These are phyloP conservation scores for Lanistes nyassanus DNA, from an alignment of 1,140 invertebrate species.

Conservation along the genomic window DNA sequence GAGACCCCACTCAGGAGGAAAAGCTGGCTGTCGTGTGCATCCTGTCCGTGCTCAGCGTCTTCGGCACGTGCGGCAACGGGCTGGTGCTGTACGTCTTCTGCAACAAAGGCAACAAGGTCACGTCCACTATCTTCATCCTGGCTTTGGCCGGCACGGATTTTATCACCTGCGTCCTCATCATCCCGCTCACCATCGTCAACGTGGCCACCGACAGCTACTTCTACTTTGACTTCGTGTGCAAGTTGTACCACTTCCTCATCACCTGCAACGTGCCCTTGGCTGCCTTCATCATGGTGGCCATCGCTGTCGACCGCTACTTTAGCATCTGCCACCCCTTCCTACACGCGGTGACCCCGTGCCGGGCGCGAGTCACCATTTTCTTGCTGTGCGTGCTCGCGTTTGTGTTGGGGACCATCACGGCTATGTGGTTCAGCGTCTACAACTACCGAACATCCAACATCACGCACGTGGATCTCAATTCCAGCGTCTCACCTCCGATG, in stretches of 20 bases:
- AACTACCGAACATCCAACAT: not conserved
- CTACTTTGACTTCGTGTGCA: conserved; percentile 54
- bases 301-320: conserved; percentile 65
- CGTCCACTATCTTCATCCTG: conserved; percentile 63
- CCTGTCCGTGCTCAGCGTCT: conserved; percentile 39
- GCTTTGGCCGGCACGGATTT: conserved; percentile 61
- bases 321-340: conserved; percentile 65
- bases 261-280: conserved; percentile 63
- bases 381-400: conserved; percentile 51
- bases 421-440: conserved; percentile 51
- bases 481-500: not conserved
- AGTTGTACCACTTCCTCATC: conserved; percentile 61
- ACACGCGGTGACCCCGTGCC: conserved; percentile 51
- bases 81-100: conserved; percentile 64
- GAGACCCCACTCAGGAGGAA: conserved; percentile 4
- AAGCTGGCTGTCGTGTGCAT: conserved; percentile 15
- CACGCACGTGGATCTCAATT: not conserved
- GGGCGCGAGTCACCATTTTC: conserved; percentile 54
- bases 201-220: conserved; percentile 44
- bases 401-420: conserved; percentile 54
- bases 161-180: conserved; percentile 55
- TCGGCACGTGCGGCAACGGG: conserved; percentile 62
- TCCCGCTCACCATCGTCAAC: conserved; percentile 56
- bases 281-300: conserved; percentile 64
- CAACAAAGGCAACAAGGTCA: conserved; percentile 60